Evolutionary conservation across 1,140 invertebrate genomes (phyloP).

Genomic region (Pantala flavescens): DNA sequence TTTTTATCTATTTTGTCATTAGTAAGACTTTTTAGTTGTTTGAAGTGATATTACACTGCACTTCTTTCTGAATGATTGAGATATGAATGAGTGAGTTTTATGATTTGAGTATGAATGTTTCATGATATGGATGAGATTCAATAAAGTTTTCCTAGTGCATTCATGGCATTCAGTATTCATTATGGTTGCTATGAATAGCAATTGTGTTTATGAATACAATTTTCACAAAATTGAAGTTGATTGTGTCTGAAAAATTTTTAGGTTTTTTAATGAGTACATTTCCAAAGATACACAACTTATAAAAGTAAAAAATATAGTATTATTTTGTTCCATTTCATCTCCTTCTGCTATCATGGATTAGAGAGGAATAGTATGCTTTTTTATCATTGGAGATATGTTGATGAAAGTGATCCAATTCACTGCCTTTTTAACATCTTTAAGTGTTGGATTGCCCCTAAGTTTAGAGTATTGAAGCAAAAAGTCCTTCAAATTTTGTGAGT

Average conservation of each 20-base stretch:
- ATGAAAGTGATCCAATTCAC: no score
- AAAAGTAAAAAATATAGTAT: background rate
- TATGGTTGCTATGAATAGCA: background rate
- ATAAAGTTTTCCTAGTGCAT: background rate
- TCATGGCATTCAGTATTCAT: background rate
- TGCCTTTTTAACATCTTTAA: background rate
- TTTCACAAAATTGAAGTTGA: background rate
- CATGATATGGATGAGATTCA: background rate
- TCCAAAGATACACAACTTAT: background rate
- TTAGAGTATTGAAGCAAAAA: background rate
- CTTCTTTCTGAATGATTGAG: background rate
- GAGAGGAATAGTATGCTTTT: no score
- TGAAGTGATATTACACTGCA: background rate
- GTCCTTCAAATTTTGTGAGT: background rate
- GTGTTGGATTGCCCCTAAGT: background rate
- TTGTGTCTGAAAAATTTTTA: background rate
- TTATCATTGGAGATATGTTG: no score
- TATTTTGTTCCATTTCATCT: no score
- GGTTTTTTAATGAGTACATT: conserved; percentile 1
- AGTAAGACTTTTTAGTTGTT: background rate
- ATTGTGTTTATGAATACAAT: background rate
- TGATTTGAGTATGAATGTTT: background rate
- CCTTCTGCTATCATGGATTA: no score
- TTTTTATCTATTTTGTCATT: conserved; percentile 5
- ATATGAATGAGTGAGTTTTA: background rate